Evolutionary conservation across 2,888 invertebrate species (phyloP), one percentile per base, ranked within the genome.

Genomic region (Globia sparganii): DNA sequence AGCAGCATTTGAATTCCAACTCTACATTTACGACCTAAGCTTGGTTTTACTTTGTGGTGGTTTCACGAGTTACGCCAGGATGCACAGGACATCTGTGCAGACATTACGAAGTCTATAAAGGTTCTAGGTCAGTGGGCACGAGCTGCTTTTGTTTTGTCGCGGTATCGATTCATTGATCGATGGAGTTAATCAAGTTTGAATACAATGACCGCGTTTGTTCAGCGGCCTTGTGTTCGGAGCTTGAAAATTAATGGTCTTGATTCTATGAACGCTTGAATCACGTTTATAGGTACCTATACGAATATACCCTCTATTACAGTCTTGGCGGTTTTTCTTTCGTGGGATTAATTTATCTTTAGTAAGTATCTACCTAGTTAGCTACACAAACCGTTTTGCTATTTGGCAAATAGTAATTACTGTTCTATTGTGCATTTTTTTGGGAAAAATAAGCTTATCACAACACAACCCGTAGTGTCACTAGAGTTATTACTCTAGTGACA

Each of bases 51-150:
- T 21, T 69, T 46, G 69, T 56, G 43, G 4, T 15, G 2, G 21
- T 18, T 34, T n/a, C 1, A 53, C 25, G 21, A 81, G 67, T 86
- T 83, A 74, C 43, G 65, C 58, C 53, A 79, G 43, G 77, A 71
- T 77, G 66, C 64, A 21, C 59, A 70, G 46, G 56, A 73, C 89
- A 91, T 89, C 86, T 90, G 89, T 88, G 88, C 88, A 91, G 89
- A 91, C 86, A 88, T 88, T 87, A 89, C 77, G 79, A 85, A 90
- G 90, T 91, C 90, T 91, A 88, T 86, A 84, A 84, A 86, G 90
- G 93, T 93, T 94, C 94, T 95, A 93, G 94, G 95, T 94, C 94
- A 93, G 84, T 91, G 88, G 87, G 93, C 91, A 91, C 91, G 90
- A 85, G 91, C 72, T 59, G 78, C 88, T 88, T 89, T 89, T 90